Evolutionary conservation across 2,797 vertebrate genomes (phyloP).

Genomic region (Ctenosaura bakeri): DNA sequence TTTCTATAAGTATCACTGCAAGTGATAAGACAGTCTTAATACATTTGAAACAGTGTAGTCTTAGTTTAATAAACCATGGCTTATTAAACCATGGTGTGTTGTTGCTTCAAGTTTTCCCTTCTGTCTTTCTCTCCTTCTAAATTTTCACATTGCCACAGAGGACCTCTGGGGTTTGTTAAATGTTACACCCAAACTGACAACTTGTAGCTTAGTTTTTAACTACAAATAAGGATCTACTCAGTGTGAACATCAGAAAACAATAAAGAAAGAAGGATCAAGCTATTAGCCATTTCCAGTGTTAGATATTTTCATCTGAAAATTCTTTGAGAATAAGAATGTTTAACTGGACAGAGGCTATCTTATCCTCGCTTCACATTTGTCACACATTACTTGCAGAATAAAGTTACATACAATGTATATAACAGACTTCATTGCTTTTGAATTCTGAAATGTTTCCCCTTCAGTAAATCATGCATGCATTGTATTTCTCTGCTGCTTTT

Average conservation of each 20-base stretch:
- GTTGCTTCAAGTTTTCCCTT: neutral
- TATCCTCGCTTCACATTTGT: neutral
- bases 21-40: neutral
- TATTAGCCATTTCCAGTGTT: neutral
- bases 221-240: neutral
- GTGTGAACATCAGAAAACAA: neutral
- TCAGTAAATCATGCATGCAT: neutral
- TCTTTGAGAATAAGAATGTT: neutral
- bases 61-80: neutral
- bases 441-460: neutral
- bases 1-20: neutral
- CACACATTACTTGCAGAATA: conserved; percentile 5
- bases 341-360: neutral
- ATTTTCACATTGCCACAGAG: neutral
- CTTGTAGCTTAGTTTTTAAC: neutral
- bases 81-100: too few species aligned
- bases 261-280: neutral
- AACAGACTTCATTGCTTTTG: neutral
- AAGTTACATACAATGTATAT: neutral
- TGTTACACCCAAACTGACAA: neutral
- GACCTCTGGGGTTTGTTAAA: neutral
- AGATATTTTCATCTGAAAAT: neutral
- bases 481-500: neutral
- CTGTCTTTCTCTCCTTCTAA: neutral
- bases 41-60: neutral